Conservation (phyloP, 2,888 invertebrate species). For the Mystacides longicornis region DNA sequence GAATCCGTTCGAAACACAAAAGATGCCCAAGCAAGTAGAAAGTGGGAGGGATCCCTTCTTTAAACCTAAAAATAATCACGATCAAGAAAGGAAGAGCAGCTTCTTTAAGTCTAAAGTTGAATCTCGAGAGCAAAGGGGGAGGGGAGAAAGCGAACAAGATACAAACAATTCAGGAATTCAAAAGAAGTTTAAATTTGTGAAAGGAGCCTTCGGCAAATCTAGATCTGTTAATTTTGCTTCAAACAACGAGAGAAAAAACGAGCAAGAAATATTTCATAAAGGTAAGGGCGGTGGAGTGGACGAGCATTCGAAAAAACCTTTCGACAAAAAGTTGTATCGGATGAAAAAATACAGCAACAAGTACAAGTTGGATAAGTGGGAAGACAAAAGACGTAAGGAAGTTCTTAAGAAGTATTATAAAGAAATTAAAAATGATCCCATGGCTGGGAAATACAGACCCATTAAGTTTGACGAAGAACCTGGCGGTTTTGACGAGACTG, state of each 20-base stretch:
- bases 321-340: slow-evolving; percentile 61
- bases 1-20: not conserved
- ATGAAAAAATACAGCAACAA: slow-evolving; percentile 63
- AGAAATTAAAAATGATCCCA: slow-evolving; percentile 45
- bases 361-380: slow-evolving; percentile 61
- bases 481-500: slow-evolving; percentile 24
- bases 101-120: slow-evolving; percentile 9
- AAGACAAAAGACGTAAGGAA: slow-evolving; percentile 54
- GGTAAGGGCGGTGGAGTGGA: not conserved
- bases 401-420: slow-evolving; percentile 51
- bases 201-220: not conserved
- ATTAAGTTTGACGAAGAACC: slow-evolving; percentile 44
- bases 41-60: not conserved
- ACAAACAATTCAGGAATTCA: not conserved
- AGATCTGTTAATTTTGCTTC: not conserved
- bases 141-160: not conserved
- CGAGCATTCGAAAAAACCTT: slow-evolving; percentile 46
- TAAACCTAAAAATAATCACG: not conserved
- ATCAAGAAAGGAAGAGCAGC: not conserved
- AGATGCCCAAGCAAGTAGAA: not conserved
- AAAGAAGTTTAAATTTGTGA: not conserved
- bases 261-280: slow-evolving; percentile 3
- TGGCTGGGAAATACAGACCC: slow-evolving; percentile 41
- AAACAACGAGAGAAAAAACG: not conserved
- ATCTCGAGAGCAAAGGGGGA: not conserved